Base-by-base conservation (phyloP, 1,140 invertebrate genomes). In the Rhopalosiphum padi region DNA sequence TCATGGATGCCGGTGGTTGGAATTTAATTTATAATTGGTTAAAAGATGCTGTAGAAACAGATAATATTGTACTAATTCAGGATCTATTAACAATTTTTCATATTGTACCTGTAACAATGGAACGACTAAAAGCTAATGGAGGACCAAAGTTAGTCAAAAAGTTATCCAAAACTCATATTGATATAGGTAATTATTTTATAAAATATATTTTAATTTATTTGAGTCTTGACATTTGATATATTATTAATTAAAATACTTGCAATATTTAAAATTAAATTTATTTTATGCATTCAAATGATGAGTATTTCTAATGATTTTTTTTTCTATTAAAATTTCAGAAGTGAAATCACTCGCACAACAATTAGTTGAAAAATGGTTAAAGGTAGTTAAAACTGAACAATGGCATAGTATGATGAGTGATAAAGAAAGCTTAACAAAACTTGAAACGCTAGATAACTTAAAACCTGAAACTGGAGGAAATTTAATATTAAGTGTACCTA, bases 1-100 rank as follows among this genome's bases (percentile, higher is more conserved):
- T 99, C 95, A 98, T 99, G 97, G 96, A 96, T 88, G 97, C 97
- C 93, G 98, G 98, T 94, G 98, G 98, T 51, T 99, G 98, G 98
- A 96, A 97, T 94, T 96, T 98, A 86, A 96, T 98, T 51, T 97
- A 98, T 94, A 96, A 96, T 82, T 99, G 98, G 98, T 95, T 99
- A 18, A 97, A 97, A 86, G 98, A 99, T 95, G 97, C 97, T 53
- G 97, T 98, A 46, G 95, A 97, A 9, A 96, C 96, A 4, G 97
- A 97, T 95, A 99, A 99, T 95, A 97, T 97, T 96, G 96, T 98
- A 41, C 95, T 99, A 37, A 97, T 99, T 25, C 96, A 97, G 94
- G 98, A 99, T 95, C 96, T 99, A 43, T 95, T 99, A 53, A 97
- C 97, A 95, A 96, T 99, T 7, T 96, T 99, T 37, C 95, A 98